These are phyloP conservation scores for Frankliniella intonsa DNA, from an alignment of 2,888 invertebrate genomes.

Conservation along the genomic window DNA sequence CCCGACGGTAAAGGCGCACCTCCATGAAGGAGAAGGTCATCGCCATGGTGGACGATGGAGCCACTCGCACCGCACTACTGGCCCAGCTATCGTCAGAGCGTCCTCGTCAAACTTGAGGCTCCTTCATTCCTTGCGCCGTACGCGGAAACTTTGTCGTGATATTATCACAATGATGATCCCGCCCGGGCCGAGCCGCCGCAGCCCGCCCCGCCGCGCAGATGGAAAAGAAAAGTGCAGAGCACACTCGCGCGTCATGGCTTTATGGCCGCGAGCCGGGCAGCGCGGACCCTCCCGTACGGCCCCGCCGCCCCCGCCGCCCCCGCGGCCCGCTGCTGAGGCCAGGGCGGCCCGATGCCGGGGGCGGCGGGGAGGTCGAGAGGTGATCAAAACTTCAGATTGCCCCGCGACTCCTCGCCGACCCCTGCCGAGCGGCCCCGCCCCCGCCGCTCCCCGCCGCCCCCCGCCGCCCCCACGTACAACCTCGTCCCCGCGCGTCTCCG, in stretches of 20 bases:
- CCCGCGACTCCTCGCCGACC: background rate
- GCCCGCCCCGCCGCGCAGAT: too few relatives aligned
- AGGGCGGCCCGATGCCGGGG: background rate
- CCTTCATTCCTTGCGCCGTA: too few relatives aligned
- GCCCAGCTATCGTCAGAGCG: too few relatives aligned
- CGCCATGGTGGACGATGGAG: too few relatives aligned
- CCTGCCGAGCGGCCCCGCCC: background rate
- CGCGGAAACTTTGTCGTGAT: background rate
- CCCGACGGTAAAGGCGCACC: too few relatives aligned
- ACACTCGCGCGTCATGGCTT: background rate
- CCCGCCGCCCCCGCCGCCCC: background rate
- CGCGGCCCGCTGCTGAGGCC: background rate
- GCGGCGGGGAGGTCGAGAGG: background rate
- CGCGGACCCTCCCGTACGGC: too few relatives aligned
- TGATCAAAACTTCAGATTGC: background rate
- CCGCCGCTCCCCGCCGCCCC: background rate
- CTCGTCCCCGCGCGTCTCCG: background rate
- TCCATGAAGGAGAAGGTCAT: too few relatives aligned
- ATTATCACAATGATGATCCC: too few relatives aligned
- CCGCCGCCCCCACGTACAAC: background rate
- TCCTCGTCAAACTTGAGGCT: too few relatives aligned
- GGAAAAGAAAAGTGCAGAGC: too few relatives aligned
- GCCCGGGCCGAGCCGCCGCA: background rate
- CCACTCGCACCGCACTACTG: too few relatives aligned
- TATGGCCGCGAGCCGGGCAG: background rate